Conservation (phyloP, 2,113 vertebrate genomes). For the Okapia johnstoni region DNA sequence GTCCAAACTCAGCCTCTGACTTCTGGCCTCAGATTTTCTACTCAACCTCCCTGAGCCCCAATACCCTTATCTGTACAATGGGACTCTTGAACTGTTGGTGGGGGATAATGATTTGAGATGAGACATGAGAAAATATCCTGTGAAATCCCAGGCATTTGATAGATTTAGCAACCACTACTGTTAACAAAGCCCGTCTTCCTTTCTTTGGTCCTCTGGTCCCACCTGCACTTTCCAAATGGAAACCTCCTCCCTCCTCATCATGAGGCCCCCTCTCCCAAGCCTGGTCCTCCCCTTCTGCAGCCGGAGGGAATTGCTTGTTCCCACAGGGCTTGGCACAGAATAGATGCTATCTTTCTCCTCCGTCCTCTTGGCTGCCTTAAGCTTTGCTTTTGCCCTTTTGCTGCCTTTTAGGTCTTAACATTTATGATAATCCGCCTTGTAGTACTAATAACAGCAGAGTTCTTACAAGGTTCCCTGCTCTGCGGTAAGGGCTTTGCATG, state of each 20-base stretch:
- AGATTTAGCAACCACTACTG: not conserved
- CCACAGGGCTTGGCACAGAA: not conserved
- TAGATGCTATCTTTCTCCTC: not conserved
- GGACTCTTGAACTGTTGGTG: not conserved
- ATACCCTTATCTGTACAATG: not conserved
- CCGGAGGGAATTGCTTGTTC: not conserved
- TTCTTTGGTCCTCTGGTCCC: not conserved
- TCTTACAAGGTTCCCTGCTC: not conserved
- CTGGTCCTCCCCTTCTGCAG: not conserved
- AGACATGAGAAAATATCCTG: not conserved
- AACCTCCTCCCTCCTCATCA: not conserved
- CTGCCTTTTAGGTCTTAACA: not conserved
- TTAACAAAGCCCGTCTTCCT: not conserved
- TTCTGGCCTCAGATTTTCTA: not conserved
- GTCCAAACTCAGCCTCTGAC: not conserved
- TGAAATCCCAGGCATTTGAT: not conserved
- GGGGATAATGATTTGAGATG: not conserved
- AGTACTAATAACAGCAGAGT: not conserved
- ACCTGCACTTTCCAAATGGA: not conserved
- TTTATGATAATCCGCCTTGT: not conserved
- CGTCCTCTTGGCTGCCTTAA: not conserved
- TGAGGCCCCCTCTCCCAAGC: not conserved
- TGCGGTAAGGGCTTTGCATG: accelerated
- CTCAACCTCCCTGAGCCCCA: not conserved
- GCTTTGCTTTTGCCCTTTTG: not conserved